These are phyloP conservation scores for Noctuana brunneofusca DNA, from an alignment of 2,888 invertebrate species.

Conservation along the genomic window DNA sequence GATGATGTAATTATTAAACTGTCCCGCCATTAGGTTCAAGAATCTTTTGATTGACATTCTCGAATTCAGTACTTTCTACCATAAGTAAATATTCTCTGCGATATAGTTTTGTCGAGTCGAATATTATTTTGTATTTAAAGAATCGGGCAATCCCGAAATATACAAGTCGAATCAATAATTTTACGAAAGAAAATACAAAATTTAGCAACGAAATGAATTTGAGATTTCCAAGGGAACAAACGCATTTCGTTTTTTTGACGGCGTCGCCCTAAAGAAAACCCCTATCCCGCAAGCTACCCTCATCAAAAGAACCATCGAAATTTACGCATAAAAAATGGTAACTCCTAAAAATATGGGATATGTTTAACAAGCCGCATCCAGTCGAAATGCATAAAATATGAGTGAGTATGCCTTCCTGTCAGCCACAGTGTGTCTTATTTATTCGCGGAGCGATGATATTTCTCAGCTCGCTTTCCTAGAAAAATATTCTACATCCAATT, in stretches of 20 bases:
- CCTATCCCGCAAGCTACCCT: neutral
- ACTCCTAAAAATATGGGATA: slow-evolving; percentile 22
- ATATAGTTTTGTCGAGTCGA: no score
- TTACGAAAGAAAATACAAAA: no score
- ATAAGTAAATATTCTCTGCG: no score
- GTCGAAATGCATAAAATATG: slow-evolving; percentile 20
- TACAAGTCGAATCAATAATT: no score
- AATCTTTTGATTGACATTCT: no score
- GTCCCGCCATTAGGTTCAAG: no score
- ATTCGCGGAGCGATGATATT: slow-evolving; percentile 14
- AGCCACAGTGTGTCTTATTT: slow-evolving; percentile 24
- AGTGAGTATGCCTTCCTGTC: slow-evolving; percentile 27
- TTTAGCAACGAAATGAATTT: no score
- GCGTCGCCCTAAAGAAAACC: neutral
- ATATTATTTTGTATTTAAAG: no score
- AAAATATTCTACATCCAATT: slow-evolving; percentile 31
- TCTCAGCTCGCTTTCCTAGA: slow-evolving; percentile 21
- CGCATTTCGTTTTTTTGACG: neutral
- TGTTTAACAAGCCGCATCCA: slow-evolving; percentile 25
- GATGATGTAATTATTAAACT: no score
- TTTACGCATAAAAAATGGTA: slow-evolving; percentile 4
- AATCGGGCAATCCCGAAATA: no score
- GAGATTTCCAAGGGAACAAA: neutral
- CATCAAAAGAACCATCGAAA: neutral
- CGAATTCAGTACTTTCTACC: no score